These are phyloP conservation scores for Arvicanthis niloticus DNA, from an alignment of 2,113 vertebrate species.

Conservation along the genomic window DNA sequence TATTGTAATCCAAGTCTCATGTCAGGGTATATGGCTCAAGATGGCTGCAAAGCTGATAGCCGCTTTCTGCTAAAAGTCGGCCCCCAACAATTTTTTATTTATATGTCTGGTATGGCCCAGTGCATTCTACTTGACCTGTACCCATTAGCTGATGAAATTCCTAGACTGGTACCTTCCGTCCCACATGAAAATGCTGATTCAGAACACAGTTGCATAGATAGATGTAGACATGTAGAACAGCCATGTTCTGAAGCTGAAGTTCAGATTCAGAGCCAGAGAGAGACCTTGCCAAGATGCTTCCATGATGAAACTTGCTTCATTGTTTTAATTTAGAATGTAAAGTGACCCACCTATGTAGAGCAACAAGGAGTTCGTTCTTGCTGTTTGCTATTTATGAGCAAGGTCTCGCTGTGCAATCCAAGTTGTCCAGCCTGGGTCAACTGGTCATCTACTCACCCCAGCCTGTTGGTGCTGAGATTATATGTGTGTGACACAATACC, in stretches of 20 bases:
- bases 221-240: neutral
- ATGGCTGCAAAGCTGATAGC: too few relatives aligned
- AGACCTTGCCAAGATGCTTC: constrained; percentile 10
- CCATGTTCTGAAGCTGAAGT: too few relatives aligned
- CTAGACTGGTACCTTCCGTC: neutral
- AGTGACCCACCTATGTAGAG: constrained; percentile 45
- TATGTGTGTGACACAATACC: too few relatives aligned
- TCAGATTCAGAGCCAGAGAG: neutral
- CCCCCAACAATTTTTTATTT: neutral
- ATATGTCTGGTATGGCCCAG: neutral
- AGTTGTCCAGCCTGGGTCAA: neutral
- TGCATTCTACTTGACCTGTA: neutral
- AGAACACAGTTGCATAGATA: neutral
- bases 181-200: neutral
- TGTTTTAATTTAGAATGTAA: constrained; percentile 27
- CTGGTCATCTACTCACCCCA: neutral
- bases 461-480: neutral
- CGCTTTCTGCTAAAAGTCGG: too few relatives aligned
- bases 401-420: neutral
- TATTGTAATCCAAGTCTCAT: too few relatives aligned
- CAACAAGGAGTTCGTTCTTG: neutral
- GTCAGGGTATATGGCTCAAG: too few relatives aligned
- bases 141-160: neutral
- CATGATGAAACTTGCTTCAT: neutral
- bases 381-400: neutral